Evolutionary conservation across 64 coral and sea anemone species (phyloP), one percentile per base, ranked within the genome.

Genomic region (Acropora tenuis): DNA sequence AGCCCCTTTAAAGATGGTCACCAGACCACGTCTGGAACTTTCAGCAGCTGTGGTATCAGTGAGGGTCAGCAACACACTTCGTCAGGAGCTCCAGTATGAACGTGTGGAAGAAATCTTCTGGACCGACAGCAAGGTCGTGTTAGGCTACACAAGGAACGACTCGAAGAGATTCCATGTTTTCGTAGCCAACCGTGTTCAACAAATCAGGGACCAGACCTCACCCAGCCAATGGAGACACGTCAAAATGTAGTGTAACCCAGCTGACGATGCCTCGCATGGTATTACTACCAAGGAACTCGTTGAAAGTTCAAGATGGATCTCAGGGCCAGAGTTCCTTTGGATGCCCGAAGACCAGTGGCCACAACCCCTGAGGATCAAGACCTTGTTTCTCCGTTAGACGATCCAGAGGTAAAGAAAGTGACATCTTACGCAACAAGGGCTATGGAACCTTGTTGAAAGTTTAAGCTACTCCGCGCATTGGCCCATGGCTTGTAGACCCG

Each of bases 261-360:
- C 63, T 67, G 63, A 67, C 63, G 63, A 67, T 67, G 63, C 12
- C 63, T 67, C 69, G 3, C n/a, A 20, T 73, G 69, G 69, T 41
- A 73, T 73, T 41, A 73, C 69, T 73, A 20, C 69, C 69, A 43
- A 73, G 69, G 69, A 73, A 73, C 69, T 73, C 69, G 69, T 73
- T 73, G 69, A 73, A 73, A 73, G 69, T 73, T 73, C 69, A 73
- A 73, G 69, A 78, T 77, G 74, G 74, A 77, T 77, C 74, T 77
- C 74, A 77, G 74, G 74, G 43, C 74, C 74, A 77, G 45, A 77
- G 74, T 77, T 77, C 74, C 74, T 77, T 47, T 77, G 74, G 74
- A 77, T 9, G 74, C 74, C 74, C 43, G 74, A 77, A 47, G 74
- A 77, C 43, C 41, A 77, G 9, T 77, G 74, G 74, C 74, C 74